A percentile compares a stretch with the other conserved stretches of the same genome.
Conservation (phyloP, 1,140 invertebrate species). For the Lasioglossum baleicum region DNA sequence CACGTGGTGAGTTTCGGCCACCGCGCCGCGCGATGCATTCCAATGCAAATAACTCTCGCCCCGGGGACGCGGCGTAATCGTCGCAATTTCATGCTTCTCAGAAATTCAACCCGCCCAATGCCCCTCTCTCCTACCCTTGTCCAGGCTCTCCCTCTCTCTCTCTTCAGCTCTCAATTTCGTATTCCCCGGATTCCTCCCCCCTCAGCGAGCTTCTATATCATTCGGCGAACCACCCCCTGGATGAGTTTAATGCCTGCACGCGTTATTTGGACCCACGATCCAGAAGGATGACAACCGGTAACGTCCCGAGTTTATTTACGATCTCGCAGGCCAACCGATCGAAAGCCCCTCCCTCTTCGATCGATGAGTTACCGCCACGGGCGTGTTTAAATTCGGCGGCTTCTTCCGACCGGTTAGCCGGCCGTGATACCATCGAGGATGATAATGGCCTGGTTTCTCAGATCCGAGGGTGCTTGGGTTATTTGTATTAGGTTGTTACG, state of each 20-base stretch:
- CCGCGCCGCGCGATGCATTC: conserved; percentile 71
- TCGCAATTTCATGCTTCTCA: conserved; percentile 77
- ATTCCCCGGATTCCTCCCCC: too few species aligned
- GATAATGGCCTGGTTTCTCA: conserved; percentile 4
- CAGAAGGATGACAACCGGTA: conserved; percentile 11
- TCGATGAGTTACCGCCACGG: conserved; percentile 22
- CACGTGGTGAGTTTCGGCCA: conserved; percentile 67
- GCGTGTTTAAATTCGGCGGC: conserved; percentile 27
- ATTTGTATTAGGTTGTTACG: too few species aligned
- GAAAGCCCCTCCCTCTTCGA: background rate
- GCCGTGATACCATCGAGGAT: background rate
- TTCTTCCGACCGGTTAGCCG: background rate
- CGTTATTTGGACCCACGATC: too few species aligned
- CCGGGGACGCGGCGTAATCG: conserved; percentile 72
- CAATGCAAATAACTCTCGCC: conserved; percentile 77
- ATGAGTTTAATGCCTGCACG: background rate
- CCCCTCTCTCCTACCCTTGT: background rate
- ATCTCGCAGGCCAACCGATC: background rate
- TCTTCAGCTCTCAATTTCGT: too few species aligned
- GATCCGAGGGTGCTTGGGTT: background rate
- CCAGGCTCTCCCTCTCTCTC: background rate
- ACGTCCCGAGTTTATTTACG: conserved; percentile 18
- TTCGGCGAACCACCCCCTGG: conserved; percentile 8
- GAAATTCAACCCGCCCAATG: conserved; percentile 64
- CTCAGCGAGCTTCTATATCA: background rate